Evolutionary conservation across 2,797 vertebrate species (phyloP), one percentile per base, ranked within the genome.

Genomic region (Dallia pectoralis): DNA sequence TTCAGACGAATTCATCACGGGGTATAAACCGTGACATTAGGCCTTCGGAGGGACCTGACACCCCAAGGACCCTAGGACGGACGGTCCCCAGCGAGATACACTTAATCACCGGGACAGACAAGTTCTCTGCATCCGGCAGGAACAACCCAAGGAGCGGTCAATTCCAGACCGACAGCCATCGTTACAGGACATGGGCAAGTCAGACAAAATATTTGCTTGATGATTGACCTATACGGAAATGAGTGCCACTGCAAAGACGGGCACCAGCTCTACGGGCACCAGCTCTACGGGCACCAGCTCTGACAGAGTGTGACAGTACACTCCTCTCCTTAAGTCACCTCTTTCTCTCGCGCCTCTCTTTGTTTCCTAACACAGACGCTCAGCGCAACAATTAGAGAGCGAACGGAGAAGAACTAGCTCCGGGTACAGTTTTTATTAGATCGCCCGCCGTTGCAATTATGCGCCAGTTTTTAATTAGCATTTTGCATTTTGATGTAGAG

Each of bases 391-490:
- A 76, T 70, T 25, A 67, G 25, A 67, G n/a, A 59, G 14, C 22
- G 12, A 25, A 33, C 2, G 32, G 30, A 29, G 29, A 64, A 65
- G 70, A 68, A 84, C 79, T 84, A 74, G 71, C 87, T 87, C 30
- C 69, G 77, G 86, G 86, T 85, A 70, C 67, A 64, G 56, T 84
- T 81, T 81, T 71, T 65, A 56, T 25, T 74, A 81, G 79, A 77
- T 80, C 78, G 76, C 76, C 76, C 72, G 77, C 80, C 77, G 68
- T 83, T 59, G 82, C 87, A 90, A 91, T 90, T 90, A 90, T 61
- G 74, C 63, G 72, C 33, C 74, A n/a, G 83, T 79, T 79, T 72
- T 64, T 69, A 85, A 87, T 90, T 87, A 44, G 80, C 85, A 86
- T 88, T 88, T 87, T 82, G 82, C 84, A 89, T 88, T 86, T 87